A percentile compares a stretch with the other conserved stretches of the same genome.
These are phyloP conservation scores for Phoeniculus purpureus DNA, from an alignment of 2,797 vertebrate genomes.

Conservation along the genomic window DNA sequence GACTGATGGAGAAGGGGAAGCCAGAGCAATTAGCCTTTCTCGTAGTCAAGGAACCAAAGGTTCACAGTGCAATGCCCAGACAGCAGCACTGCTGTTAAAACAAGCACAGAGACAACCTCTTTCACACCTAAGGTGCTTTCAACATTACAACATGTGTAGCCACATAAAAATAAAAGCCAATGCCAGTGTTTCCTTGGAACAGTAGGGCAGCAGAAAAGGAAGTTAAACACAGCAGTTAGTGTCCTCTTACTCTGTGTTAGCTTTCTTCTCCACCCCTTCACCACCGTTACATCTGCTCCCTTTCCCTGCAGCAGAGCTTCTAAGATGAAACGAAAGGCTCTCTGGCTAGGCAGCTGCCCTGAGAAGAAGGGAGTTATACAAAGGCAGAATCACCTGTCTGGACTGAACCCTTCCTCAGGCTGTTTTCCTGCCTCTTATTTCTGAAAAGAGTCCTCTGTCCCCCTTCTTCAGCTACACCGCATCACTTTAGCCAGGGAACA, in stretches of 20 bases:
- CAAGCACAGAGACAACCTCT: neutral
- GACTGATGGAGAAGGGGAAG: neutral
- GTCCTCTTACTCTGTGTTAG: neutral
- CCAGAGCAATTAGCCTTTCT: neutral
- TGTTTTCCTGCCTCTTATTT: neutral
- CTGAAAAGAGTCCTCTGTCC: neutral
- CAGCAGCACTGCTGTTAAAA: neutral
- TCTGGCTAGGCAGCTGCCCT: neutral
- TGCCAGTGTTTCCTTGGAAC: neutral
- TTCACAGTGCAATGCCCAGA: neutral
- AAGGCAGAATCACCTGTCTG: neutral
- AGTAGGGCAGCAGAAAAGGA: neutral
- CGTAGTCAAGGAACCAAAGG: fast-evolving
- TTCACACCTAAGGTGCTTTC: neutral
- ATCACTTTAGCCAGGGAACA: neutral
- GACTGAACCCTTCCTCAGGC: neutral
- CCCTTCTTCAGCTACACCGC: neutral
- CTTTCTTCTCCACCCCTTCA: neutral
- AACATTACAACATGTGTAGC: neutral
- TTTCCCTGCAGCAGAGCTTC: neutral
- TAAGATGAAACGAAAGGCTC: neutral
- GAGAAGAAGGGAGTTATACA: neutral
- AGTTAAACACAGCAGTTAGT: neutral
- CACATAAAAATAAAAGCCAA: neutral
- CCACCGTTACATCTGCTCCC: neutral